Conservation (phyloP, 2,797 vertebrate species). For the Mycteria americana region DNA sequence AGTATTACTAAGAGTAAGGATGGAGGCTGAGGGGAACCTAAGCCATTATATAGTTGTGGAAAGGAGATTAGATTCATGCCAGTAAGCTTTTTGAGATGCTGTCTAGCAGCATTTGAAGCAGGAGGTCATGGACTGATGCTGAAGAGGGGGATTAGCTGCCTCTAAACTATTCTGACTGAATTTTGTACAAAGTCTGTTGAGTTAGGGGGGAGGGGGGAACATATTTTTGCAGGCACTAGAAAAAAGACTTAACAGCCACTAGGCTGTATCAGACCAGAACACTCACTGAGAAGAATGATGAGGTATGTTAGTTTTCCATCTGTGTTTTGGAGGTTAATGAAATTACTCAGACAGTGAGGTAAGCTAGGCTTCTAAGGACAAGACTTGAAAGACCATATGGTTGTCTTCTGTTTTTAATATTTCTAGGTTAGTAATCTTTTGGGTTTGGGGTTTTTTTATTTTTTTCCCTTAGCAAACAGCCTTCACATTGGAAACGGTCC, state of each 20-base stretch:
- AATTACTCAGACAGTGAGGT: conserved; percentile 26
- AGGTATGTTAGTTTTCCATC: not conserved
- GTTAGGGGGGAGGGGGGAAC: fast-evolving
- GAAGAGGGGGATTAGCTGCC: not conserved
- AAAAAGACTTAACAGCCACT: not conserved
- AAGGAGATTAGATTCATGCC: conserved; percentile 10
- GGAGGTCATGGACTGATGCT: not conserved
- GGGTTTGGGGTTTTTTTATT: not conserved
- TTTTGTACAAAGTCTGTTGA: not conserved
- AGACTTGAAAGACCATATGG: conserved; percentile 41
- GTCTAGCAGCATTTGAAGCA: not conserved
- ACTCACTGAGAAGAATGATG: not conserved
- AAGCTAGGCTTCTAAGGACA: conserved; percentile 45
- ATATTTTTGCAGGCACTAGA: not conserved
- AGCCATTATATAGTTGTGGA: not conserved
- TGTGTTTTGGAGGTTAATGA: conserved; percentile 37
- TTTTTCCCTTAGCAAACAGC: not conserved
- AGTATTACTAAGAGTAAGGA: not conserved
- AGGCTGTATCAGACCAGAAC: not conserved
- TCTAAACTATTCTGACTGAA: not conserved
- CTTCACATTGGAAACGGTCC: not conserved
- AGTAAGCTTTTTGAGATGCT: conserved; percentile 27
- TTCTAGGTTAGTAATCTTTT: not conserved
- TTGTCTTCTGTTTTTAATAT: conserved; percentile 31
- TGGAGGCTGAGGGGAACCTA: not conserved